Conservation (phyloP, 2,113 vertebrate genomes). For the Gopherus flavomarginatus region DNA sequence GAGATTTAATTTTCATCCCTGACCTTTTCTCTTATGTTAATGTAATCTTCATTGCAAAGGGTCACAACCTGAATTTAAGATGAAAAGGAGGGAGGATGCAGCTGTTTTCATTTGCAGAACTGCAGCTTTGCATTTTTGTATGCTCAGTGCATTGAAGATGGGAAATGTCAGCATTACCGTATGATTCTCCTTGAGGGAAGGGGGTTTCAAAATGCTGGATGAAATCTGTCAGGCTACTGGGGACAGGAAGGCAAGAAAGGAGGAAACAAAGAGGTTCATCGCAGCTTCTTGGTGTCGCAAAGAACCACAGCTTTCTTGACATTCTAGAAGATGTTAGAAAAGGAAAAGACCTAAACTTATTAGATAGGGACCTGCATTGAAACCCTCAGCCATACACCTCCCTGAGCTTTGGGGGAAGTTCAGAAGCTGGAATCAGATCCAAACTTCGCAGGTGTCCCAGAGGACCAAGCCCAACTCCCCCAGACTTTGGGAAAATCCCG, state of each 20-base stretch:
- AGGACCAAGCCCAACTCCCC: not conserved
- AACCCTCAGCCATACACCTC: not conserved
- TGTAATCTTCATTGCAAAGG: not conserved
- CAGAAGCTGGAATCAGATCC: not conserved
- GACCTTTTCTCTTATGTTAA: not conserved
- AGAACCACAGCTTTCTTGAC: not conserved
- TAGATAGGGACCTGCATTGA: not conserved
- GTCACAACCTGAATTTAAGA: not conserved
- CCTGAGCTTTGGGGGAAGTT: not conserved
- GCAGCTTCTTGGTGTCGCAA: not conserved
- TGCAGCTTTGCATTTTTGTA: conserved; percentile 20
- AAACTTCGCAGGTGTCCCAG: not conserved
- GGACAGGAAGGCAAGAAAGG: conserved; percentile 29
- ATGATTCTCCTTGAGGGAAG: not conserved
- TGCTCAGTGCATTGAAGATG: not conserved
- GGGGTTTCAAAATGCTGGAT: not conserved
- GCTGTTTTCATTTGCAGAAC: not conserved
- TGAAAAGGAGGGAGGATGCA: not conserved
- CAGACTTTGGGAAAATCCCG: not conserved
- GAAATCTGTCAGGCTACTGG: conserved; percentile 2
- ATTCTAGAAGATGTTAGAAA: not conserved
- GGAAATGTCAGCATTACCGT: conserved; percentile 43
- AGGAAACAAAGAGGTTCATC: not conserved
- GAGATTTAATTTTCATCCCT: not conserved
- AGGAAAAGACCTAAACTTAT: conserved; percentile 2